phyloP scores from a whole-genome alignment of 2,888 invertebrate species.

The Acanthosepion lycidas region DNA sequence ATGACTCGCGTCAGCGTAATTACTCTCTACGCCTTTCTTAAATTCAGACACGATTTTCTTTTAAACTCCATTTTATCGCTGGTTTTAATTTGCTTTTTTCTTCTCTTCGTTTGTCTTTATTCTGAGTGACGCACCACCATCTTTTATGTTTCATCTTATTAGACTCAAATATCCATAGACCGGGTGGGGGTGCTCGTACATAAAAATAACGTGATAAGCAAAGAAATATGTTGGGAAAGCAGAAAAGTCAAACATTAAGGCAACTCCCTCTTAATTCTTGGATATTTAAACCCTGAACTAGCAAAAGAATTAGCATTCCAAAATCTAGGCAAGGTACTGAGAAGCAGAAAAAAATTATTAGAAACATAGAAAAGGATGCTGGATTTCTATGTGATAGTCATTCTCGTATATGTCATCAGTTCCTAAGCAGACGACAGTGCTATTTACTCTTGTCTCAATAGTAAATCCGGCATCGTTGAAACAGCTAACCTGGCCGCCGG shows the following conservation, averaged over 20 bases:
- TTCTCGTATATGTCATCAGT: too few species aligned
- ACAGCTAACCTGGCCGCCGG: too few species aligned
- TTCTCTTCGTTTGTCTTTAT: neutral
- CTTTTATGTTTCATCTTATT: neutral
- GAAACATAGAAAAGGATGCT: too few species aligned
- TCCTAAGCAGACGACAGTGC: too few species aligned
- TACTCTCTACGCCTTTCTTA: neutral
- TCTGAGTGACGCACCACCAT: neutral
- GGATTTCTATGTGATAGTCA: too few species aligned
- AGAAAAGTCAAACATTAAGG: neutral
- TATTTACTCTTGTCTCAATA: too few species aligned
- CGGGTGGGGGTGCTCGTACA: neutral
- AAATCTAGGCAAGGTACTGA: too few species aligned
- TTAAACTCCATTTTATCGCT: neutral
- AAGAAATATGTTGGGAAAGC: neutral
- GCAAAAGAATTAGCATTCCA: too few species aligned
- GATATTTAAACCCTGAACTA: too few species aligned
- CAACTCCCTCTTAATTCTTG: neutral
- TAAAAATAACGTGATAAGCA: neutral
- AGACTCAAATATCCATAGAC: neutral
- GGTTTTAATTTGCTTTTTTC: neutral
- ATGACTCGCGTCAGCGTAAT: neutral
- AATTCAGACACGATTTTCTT: slow-evolving; percentile 33
- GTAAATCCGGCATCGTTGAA: too few species aligned
- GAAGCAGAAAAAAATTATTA: too few species aligned